Evolutionary conservation across 2,113 vertebrate species (phyloP).

Genomic region (Istiophorus platypterus): DNA sequence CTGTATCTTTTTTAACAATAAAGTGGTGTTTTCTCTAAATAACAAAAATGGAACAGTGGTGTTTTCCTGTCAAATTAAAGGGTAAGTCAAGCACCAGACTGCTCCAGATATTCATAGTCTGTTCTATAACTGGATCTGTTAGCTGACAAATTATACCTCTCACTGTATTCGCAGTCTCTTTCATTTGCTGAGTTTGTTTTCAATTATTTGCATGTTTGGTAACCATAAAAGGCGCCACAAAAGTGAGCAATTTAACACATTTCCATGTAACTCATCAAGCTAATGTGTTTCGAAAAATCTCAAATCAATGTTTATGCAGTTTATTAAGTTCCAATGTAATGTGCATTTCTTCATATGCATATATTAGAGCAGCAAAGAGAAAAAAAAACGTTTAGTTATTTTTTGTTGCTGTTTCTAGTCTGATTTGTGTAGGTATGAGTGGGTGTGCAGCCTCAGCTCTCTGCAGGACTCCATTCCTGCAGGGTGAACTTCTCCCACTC

Average conservation of each 20-base stretch:
- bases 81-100: slow-evolving; percentile 21
- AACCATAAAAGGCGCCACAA: slow-evolving; percentile 13
- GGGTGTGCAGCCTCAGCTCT: slow-evolving; percentile 70
- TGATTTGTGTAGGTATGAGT: slow-evolving; percentile 66
- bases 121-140: slow-evolving; percentile 13
- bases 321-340: slow-evolving; percentile 36
- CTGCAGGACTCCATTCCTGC: slow-evolving; percentile 64
- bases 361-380: slow-evolving; percentile 22
- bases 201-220: slow-evolving; percentile 23
- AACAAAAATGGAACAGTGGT: slow-evolving; percentile 5
- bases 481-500: slow-evolving; percentile 80
- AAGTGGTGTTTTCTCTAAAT: slow-evolving; percentile 32
- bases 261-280: neutral
- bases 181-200: slow-evolving; percentile 13
- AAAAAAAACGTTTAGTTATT: slow-evolving; percentile 55
- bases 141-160: slow-evolving; percentile 49
- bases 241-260: slow-evolving; percentile 11
- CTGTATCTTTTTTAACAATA: slow-evolving; percentile 6
- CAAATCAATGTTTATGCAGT: slow-evolving; percentile 18
- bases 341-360: slow-evolving; percentile 9
- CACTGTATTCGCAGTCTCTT: slow-evolving; percentile 26
- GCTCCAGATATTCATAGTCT: slow-evolving; percentile 38
- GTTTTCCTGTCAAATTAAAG: slow-evolving; percentile 50
- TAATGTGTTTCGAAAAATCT: slow-evolving; percentile 15
- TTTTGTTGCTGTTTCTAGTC: slow-evolving; percentile 59